These are phyloP conservation scores for Petrocephalus schoutedeni DNA, from an alignment of 2,797 vertebrate species.

Conservation along the genomic window DNA sequence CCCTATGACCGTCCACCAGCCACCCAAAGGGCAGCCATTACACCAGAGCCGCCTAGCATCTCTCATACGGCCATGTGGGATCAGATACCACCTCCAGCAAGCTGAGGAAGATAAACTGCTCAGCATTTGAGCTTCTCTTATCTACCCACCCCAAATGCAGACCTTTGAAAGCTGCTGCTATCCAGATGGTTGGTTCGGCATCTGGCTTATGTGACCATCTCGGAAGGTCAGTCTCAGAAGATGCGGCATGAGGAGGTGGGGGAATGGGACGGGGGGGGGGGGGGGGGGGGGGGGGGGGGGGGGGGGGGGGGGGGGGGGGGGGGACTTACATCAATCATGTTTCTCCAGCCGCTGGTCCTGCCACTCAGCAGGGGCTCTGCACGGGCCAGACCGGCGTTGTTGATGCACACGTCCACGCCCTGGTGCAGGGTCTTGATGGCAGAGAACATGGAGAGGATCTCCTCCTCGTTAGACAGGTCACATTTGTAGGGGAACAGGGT, in stretches of 20 bases:
- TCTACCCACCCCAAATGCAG: not conserved
- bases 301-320: no score
- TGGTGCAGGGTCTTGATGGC: slow-evolving; percentile 83
- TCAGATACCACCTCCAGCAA: not conserved
- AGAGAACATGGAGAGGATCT: slow-evolving; percentile 96
- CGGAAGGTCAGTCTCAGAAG: not conserved
- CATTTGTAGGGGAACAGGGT: slow-evolving; percentile 91
- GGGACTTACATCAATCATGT: slow-evolving; percentile 85
- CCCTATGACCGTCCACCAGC: no score
- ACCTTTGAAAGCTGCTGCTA: not conserved
- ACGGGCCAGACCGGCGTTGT: slow-evolving; percentile 86
- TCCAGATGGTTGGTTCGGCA: not conserved
- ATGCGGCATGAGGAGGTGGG: not conserved
- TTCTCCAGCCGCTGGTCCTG: slow-evolving; percentile 83
- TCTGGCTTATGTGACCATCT: not conserved
- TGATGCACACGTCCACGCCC: slow-evolving; percentile 92
- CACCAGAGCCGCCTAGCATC: not conserved
- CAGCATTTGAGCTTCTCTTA: not conserved
- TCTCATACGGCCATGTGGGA: not conserved
- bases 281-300: not conserved
- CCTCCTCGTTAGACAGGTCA: slow-evolving; percentile 87
- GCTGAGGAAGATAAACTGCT: not conserved
- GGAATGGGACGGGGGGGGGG: not conserved
- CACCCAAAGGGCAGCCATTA: not conserved
- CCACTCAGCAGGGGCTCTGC: slow-evolving; percentile 82